phyloP scores from a whole-genome alignment of 2,888 invertebrate species.

The Anticlea derivata region DNA sequence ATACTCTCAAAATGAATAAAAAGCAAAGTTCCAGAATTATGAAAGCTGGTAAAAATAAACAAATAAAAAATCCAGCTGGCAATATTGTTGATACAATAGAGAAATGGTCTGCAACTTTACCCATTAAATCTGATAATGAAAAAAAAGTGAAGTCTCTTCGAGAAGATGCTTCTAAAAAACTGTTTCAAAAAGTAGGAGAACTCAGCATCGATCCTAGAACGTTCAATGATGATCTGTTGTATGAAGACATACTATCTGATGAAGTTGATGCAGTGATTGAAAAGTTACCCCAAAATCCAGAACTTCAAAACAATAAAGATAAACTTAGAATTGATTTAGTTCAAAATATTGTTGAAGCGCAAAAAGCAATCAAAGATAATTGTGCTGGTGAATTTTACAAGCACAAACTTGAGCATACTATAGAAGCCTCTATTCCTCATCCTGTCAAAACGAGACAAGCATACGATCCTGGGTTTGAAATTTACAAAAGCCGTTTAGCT shows the following conservation, averaged over 20 bases:
- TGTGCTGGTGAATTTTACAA: slow-evolving; percentile 55
- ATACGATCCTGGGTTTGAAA: slow-evolving; percentile 58
- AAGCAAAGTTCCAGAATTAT: slow-evolving; percentile 15
- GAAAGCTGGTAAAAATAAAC: slow-evolving; percentile 14
- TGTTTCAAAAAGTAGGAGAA: slow-evolving; percentile 58
- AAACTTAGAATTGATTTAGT: slow-evolving; percentile 47
- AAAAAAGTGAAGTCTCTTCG: slow-evolving; percentile 40
- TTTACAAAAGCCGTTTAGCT: slow-evolving; percentile 60
- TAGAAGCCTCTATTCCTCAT: slow-evolving; percentile 56
- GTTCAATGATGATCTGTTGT: slow-evolving; percentile 51
- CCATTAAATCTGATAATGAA: slow-evolving; percentile 43
- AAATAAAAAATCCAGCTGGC: slow-evolving; percentile 37
- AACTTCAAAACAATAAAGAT: slow-evolving; percentile 43
- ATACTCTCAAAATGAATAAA: background rate
- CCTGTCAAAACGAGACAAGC: slow-evolving; percentile 39
- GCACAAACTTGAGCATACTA: slow-evolving; percentile 53
- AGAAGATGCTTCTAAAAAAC: slow-evolving; percentile 47
- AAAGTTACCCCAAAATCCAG: slow-evolving; percentile 43
- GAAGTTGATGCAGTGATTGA: slow-evolving; percentile 53
- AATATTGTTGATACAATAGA: slow-evolving; percentile 56
- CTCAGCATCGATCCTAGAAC: slow-evolving; percentile 52
- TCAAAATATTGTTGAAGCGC: slow-evolving; percentile 48
- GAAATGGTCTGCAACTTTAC: slow-evolving; percentile 56
- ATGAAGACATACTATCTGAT: slow-evolving; percentile 48
- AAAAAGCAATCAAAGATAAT: slow-evolving; percentile 46